Evolutionary conservation across 2,888 invertebrate genomes (phyloP).

Genomic region (Busseola fusca): DNA sequence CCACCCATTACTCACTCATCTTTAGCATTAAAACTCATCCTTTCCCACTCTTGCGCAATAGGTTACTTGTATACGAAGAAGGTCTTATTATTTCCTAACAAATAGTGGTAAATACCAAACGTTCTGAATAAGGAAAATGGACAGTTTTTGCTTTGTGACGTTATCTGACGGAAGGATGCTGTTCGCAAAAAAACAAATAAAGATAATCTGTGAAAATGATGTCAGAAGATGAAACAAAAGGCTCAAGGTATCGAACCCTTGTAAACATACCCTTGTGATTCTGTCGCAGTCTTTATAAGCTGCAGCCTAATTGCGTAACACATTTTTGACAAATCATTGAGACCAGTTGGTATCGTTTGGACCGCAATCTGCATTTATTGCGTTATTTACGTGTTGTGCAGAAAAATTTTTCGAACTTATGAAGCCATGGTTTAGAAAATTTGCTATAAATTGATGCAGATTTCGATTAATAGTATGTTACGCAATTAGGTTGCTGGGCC

Average conservation of each 20-base stretch:
- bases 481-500: too few relatives aligned
- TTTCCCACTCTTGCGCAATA: conserved; percentile 42
- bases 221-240: not conserved
- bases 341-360: too few relatives aligned
- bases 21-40: conserved; percentile 27
- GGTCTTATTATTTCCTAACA: conserved; percentile 51
- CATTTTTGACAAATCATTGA: too few relatives aligned
- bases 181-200: conserved; percentile 19
- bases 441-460: too few relatives aligned
- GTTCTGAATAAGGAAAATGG: conserved; percentile 32
- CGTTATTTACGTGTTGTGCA: too few relatives aligned
- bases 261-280: not conserved
- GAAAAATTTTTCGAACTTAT: too few relatives aligned
- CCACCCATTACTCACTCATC: conserved; percentile 15
- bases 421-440: too few relatives aligned
- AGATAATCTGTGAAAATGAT: not conserved
- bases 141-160: conserved; percentile 15
- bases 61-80: conserved; percentile 43
- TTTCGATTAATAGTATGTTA: too few relatives aligned
- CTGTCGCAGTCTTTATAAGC: not conserved
- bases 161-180: conserved; percentile 47
- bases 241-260: too few relatives aligned
- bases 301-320: too few relatives aligned
- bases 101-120: conserved; percentile 28
- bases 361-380: too few relatives aligned